These are phyloP conservation scores for Athripsodes cinereus DNA, from an alignment of 2,888 invertebrate genomes.

Conservation along the genomic window DNA sequence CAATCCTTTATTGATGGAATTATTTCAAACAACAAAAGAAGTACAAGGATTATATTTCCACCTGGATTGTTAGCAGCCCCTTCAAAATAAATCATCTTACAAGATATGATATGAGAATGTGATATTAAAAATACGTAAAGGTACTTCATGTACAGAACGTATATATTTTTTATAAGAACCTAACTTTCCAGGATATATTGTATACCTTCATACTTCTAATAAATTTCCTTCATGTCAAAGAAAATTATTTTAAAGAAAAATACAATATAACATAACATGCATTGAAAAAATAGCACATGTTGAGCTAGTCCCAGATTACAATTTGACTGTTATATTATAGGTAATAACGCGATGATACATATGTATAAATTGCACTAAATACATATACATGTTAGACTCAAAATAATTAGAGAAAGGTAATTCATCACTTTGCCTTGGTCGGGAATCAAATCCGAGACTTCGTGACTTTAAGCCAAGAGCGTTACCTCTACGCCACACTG, in stretches of 20 bases:
- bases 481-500: too few species aligned
- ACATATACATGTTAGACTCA: too few species aligned
- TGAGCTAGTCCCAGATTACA: background rate
- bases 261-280: background rate
- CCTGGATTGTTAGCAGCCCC: background rate
- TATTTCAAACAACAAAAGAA: background rate
- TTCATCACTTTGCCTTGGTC: too few species aligned
- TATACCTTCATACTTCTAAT: background rate
- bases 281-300: background rate
- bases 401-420: too few species aligned
- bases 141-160: too few species aligned
- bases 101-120: background rate
- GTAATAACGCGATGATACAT: background rate
- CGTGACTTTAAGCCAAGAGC: too few species aligned
- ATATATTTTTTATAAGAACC: background rate
- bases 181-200: background rate
- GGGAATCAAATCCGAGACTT: too few species aligned
- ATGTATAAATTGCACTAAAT: too few species aligned
- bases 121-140: constrained; percentile 2
- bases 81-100: background rate
- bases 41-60: background rate
- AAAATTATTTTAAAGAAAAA: background rate
- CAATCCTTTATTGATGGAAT: background rate
- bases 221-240: background rate
- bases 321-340: too few species aligned